These are phyloP conservation scores for Amphipyra tragopoginis DNA, from an alignment of 2,888 invertebrate genomes.

Conservation along the genomic window DNA sequence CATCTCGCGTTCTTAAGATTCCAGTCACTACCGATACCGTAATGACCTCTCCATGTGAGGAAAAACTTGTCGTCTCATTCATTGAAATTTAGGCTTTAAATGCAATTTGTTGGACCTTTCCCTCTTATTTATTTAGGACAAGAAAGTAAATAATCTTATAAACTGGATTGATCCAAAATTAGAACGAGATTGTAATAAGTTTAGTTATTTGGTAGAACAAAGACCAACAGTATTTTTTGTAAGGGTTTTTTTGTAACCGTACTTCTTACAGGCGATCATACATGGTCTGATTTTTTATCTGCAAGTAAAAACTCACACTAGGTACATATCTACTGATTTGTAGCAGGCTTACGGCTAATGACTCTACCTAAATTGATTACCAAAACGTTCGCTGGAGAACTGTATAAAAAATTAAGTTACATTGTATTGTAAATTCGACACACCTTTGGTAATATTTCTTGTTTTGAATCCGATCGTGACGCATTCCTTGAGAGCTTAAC, in stretches of 20 bases:
- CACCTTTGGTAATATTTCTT: constrained; percentile 5
- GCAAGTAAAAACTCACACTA: constrained; percentile 23
- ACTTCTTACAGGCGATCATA: not conserved
- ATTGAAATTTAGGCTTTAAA: not conserved
- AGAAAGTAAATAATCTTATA: constrained; percentile 1
- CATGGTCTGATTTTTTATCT: constrained; percentile 18
- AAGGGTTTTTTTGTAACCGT: not conserved
- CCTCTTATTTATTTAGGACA: not conserved
- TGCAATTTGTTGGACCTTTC: constrained; percentile 1
- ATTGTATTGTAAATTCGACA: not conserved
- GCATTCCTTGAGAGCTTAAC: constrained; percentile 13
- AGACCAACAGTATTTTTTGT: not conserved
- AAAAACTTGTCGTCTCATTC: constrained; percentile 35
- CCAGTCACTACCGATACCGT: constrained; percentile 11
- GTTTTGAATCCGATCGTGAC: constrained; percentile 8
- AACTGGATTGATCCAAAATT: too few relatives aligned
- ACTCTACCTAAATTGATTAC: constrained; percentile 5
- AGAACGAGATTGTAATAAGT: too few relatives aligned
- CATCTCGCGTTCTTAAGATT: constrained; percentile 30
- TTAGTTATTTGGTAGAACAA: too few relatives aligned
- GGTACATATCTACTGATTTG: constrained; percentile 2
- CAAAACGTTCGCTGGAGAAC: not conserved
- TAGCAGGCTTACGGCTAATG: too few relatives aligned
- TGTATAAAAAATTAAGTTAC: constrained; percentile 5
- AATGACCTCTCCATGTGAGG: constrained; percentile 16